Percentiles rank a stretch among this genome's conserved stretches.
Evolutionary conservation across 2,797 vertebrate genomes (phyloP).

Genomic region (Geotrypetes seraphini): DNA sequence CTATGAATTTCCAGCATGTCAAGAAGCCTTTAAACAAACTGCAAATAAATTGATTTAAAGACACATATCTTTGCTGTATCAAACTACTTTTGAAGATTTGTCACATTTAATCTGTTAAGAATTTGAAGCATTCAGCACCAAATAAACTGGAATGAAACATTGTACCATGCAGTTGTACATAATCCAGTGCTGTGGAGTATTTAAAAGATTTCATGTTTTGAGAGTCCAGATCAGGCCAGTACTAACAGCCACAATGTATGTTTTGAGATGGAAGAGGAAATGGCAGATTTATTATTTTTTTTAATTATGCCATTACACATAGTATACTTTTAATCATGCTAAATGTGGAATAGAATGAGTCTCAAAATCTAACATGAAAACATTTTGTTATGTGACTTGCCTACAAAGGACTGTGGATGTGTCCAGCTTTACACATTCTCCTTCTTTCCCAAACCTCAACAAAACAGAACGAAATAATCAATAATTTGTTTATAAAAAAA

Average conservation of each 20-base stretch:
- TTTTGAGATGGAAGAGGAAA: too few relatives aligned
- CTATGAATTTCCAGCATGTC: slow-evolving; percentile 39
- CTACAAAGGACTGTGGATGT: slow-evolving; percentile 11
- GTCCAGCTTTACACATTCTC: slow-evolving; percentile 19
- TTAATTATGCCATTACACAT: too few relatives aligned
- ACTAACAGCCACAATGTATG: too few relatives aligned
- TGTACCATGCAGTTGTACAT: too few relatives aligned
- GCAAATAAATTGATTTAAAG: slow-evolving; percentile 54
- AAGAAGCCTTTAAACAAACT: slow-evolving; percentile 50
- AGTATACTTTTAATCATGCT: too few relatives aligned
- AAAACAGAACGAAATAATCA: slow-evolving; percentile 22
- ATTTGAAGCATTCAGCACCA: too few relatives aligned
- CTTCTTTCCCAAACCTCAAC: slow-evolving; percentile 1
- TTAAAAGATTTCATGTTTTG: too few relatives aligned
- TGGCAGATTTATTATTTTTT: too few relatives aligned
- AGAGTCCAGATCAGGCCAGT: too few relatives aligned
- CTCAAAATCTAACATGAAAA: slow-evolving; percentile 32
- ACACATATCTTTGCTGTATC: slow-evolving; percentile 44
- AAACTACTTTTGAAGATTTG: slow-evolving; percentile 42
- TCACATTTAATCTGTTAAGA: too few relatives aligned
- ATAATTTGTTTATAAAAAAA: slow-evolving; percentile 35
- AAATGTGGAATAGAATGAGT: slow-evolving; percentile 17
- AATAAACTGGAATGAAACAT: too few relatives aligned
- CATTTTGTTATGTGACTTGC: slow-evolving; percentile 17
- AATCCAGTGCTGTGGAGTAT: too few relatives aligned